These are phyloP conservation scores for Ianthella basta DNA, from an alignment of 37 sponge, comb jelly and placozoan genomes.

Conservation along the genomic window DNA sequence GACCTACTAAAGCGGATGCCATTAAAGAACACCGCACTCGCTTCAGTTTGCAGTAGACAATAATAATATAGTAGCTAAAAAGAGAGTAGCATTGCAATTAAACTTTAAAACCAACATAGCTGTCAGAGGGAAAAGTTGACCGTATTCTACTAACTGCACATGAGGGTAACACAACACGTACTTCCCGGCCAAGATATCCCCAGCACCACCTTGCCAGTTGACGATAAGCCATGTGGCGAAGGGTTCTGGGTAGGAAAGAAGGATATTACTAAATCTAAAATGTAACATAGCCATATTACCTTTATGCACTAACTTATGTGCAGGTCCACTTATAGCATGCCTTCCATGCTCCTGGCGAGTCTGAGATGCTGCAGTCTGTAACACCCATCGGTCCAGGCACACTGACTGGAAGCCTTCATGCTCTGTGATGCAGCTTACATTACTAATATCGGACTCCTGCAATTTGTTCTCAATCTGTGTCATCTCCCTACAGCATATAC, in stretches of 20 bases:
- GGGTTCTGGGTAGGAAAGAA: background rate
- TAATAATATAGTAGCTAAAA: background rate
- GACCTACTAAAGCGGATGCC: conserved; percentile 9
- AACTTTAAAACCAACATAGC: conserved; percentile 15
- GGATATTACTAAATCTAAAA: background rate
- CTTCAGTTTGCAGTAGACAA: background rate
- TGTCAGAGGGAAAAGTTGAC: conserved; percentile 20
- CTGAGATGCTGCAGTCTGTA: background rate
- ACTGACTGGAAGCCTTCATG: conserved; percentile 24
- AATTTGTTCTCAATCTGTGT: conserved; percentile 1
- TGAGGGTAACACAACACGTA: conserved; percentile 21
- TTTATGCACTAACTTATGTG: no score
- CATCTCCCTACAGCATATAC: conserved; percentile 45
- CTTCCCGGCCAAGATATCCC: conserved; percentile 19
- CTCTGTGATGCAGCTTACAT: conserved; percentile 11
- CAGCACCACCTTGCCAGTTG: conserved; percentile 52
- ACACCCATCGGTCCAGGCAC: conserved; percentile 25
- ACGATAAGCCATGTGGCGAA: conserved; percentile 32
- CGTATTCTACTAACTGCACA: conserved; percentile 27
- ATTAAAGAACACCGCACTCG: conserved; percentile 19
- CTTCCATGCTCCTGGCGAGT: background rate
- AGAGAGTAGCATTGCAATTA: background rate
- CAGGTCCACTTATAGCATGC: no score
- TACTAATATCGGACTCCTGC: background rate
- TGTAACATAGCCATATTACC: no score